Conservation (phyloP, 2,888 invertebrate species). For the Rhagonycha lutea region DNA sequence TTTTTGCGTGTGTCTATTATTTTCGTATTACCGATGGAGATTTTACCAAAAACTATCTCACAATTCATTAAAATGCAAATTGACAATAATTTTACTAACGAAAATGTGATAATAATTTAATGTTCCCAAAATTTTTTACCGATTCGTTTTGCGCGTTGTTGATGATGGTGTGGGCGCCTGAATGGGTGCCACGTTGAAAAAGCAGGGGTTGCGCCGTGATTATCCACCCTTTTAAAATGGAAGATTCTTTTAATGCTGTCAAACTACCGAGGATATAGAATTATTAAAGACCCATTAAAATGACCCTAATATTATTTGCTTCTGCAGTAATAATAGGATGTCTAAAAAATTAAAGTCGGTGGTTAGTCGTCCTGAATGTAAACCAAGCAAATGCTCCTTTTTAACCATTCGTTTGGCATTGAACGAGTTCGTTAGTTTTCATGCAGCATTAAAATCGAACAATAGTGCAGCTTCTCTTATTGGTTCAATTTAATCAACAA, state of each 20-base stretch:
- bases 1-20: conserved; percentile 18
- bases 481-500: conserved; percentile 14
- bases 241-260: background rate
- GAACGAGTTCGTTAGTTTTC: conserved; percentile 22
- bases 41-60: conserved; percentile 10
- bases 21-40: conserved; percentile 18
- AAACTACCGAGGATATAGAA: background rate
- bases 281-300: conserved; percentile 16
- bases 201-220: background rate
- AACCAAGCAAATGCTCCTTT: background rate
- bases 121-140: background rate
- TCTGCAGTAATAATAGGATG: conserved; percentile 27
- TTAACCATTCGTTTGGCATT: conserved; percentile 6
- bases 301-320: conserved; percentile 27
- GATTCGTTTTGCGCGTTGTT: background rate
- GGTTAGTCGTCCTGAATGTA: conserved; percentile 7
- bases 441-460: conserved; percentile 2
- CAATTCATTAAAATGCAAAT: background rate
- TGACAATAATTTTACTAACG: background rate
- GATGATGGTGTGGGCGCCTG: background rate
- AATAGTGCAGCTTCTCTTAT: background rate
- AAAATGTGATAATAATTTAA: background rate
- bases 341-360: conserved; percentile 21
- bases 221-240: background rate
- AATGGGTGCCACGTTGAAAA: background rate